phyloP scores from a whole-genome alignment of 2,113 vertebrate genomes.

The Illadopsis cleaveri region DNA sequence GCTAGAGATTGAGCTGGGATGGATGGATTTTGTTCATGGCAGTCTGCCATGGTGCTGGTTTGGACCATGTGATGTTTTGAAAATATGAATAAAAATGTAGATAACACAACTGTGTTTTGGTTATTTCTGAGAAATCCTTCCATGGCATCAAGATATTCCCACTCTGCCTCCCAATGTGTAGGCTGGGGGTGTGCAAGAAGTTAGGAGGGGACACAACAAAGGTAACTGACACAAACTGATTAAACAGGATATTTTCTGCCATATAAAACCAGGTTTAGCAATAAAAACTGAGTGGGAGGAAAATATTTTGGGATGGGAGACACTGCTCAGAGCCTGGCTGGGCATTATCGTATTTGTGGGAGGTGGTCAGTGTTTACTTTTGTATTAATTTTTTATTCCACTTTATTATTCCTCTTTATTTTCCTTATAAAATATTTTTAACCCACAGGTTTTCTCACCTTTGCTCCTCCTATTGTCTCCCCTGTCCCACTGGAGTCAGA shows the following conservation, averaged over 20 bases:
- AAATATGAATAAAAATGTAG: not conserved
- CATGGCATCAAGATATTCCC: not conserved
- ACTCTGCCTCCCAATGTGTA: not conserved
- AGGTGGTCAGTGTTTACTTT: not conserved
- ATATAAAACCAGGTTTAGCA: not conserved
- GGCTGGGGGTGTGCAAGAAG: not conserved
- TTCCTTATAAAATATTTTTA: not conserved
- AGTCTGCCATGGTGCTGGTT: not conserved
- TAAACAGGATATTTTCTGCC: not conserved
- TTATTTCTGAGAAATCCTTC: not conserved
- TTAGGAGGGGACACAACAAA: not conserved
- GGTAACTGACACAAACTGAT: not conserved
- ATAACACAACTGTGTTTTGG: not conserved
- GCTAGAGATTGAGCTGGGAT: not conserved
- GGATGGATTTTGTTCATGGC: not conserved
- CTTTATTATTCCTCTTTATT: not conserved
- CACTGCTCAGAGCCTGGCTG: not conserved
- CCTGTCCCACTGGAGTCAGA: not conserved
- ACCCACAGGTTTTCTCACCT: not conserved
- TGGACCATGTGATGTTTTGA: not conserved
- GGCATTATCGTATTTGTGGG: fast-evolving
- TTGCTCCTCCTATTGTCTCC: not conserved
- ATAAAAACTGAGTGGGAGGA: not conserved
- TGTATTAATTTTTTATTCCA: not conserved
- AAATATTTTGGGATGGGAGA: not conserved